Evolutionary conservation across 2,797 vertebrate genomes (phyloP), one percentile per base, ranked within the genome.

Genomic region (Danionella dracula): DNA sequence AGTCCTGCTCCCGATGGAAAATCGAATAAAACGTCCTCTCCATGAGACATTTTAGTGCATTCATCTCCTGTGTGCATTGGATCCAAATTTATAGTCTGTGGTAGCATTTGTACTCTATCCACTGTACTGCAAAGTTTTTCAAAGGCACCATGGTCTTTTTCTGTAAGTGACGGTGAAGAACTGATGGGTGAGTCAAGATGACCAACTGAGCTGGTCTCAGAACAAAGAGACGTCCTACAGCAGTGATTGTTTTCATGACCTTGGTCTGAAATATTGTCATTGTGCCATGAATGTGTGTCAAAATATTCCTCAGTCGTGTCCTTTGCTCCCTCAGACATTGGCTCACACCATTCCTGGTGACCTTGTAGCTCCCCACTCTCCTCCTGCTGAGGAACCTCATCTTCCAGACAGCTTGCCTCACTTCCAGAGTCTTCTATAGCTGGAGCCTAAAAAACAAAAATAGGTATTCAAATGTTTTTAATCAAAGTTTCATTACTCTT

Each of bases 231-330:
- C 3, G 59, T 46, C 2, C 15, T 19, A 57, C 58, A 70, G 53
- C 34, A 58, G 3, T 75, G 64, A 45, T 76, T 70, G 68, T 49
- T 21, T 19, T 16, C 63, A 44, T 0, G 49, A 68, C 82, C 85
- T 5, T 83, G 75, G 70, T 90, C 86, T 4, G 85, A 90, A 31
- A 76, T 75, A 65, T 82, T 86, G 53, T 86, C 86, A 29, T 85
- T 87, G 46, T 87, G 82, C 65, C 82, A 85, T 9, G 86, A 89
- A 23, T 74, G 59, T 0, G 85, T 87, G 75, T 91, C 90, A 76
- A 78, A 89, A 71, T 90, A 88, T 68, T 87, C 79, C 17, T 85
- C 84, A 70, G 84, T 86, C 51, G 80, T 83, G 62, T 89, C 80
- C 65, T 79, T 86, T 66, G 73, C 79, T 71, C 46, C 62, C n/a